Percentiles rank a stretch among this genome's conserved stretches.
These are phyloP conservation scores for Notechis scutatus DNA, from an alignment of 2,113 vertebrate species.

Conservation along the genomic window DNA sequence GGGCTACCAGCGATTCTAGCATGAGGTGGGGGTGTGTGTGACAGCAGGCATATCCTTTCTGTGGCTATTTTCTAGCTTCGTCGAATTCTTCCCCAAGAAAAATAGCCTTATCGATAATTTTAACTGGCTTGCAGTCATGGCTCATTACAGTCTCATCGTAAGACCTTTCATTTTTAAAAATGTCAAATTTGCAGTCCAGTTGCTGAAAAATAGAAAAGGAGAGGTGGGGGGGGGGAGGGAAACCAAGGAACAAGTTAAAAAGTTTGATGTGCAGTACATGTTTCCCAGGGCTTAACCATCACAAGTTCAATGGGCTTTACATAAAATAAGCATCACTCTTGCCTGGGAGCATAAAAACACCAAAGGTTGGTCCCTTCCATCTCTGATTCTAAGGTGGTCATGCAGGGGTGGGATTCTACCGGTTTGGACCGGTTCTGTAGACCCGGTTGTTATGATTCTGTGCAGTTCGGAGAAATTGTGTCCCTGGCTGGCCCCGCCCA, in stretches of 20 bases:
- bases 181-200: not conserved
- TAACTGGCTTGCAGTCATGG: not conserved
- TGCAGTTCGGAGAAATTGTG: no score
- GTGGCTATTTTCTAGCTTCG: not conserved
- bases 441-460: no score
- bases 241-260: not conserved
- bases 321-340: not conserved
- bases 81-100: not conserved
- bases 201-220: not conserved
- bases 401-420: no score
- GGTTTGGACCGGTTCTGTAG: no score
- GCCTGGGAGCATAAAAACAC: not conserved
- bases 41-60: not conserved
- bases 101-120: accelerated
- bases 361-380: not conserved
- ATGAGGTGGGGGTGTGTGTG: accelerated
- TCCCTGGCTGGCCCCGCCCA: no score
- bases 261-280: not conserved
- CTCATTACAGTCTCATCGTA: accelerated
- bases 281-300: not conserved
- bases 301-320: not conserved
- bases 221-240: not conserved
- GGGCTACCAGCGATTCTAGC: not conserved
- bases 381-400: not conserved
- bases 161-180: not conserved